Evolutionary conservation across 2,888 invertebrate genomes (phyloP), one percentile per base, ranked within the genome.

Genomic region (Nycteola revayana): DNA sequence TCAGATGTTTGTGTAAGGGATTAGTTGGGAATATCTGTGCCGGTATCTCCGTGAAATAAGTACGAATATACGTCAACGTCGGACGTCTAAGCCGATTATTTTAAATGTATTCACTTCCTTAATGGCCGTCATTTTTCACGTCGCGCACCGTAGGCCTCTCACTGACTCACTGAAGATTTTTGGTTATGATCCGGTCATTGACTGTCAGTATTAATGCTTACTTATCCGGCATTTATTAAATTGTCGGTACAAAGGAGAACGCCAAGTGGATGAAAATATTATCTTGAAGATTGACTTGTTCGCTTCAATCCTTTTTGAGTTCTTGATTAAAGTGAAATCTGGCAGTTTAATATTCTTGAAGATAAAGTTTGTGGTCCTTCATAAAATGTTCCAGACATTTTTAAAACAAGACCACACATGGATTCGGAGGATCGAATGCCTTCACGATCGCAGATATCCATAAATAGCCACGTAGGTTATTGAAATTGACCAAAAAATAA

Each of bases 81-180:
- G 80, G 80, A 80, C 82, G 81, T 68, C 80, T 87, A 88, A 87
- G 88, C 88, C 86, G 88, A 88, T 88, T 87, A 88, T 87, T 87
- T 88, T 86, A 88, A 88, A 88, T 87, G 87, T 88, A 88, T 88
- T 88, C 87, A 88, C 88, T 87, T 86, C 87, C 87, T 83, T 88
- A 88, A 88, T 88, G 88, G 86, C 79, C 69, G 80, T 85, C 87
- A 82, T 86, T 88, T 86, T 87, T 88, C 87, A 87, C 80, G 73
- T 74, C 61, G 67, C 64, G 71, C 66, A 66, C 73, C 65, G 72
- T 62, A 70, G 76, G 66, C 58, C 63, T 66, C 72, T 65, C 62
- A 62, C 76, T 74, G 78, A 78, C 82, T 85, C 75, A 86, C 86
- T 79, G 82, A 77, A 83, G 83, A 83, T 85, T 85, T 85, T 85